Base-by-base conservation (phyloP, 2,113 vertebrate genomes). In the Pseudorasbora parva region DNA sequence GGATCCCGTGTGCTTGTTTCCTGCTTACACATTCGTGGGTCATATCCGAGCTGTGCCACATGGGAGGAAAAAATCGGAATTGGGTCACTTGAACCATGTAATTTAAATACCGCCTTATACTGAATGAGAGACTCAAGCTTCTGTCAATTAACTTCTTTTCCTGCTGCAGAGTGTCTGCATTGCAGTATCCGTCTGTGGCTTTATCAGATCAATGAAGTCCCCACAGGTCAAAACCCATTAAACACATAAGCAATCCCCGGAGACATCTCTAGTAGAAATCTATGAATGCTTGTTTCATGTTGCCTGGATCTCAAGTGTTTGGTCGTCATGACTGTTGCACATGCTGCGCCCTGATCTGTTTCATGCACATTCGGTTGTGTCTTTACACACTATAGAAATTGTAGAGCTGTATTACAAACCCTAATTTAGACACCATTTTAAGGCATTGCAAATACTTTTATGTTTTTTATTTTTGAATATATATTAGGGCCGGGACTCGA, bases 141-240 rank as follows among this genome's bases (percentile, higher is more conserved):
- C n/a, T 72, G 43, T 45, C 69, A 25, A 15, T 47, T n/a, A 23
- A 25, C n/a, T 69, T 43, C 33, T 10, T 12, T 64, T 8, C 37
- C 37, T 72, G 43, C 69, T 73, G 43, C 43, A 72, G 41, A 72
- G 37, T 4, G 69, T 47, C 69, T 72, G 33, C 69, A 47, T 47
- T 73, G 69, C 69, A 73, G 69, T 69, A 8, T 43, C 17, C 9
- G 9, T 69, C 66, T 43, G 66, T 47, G 41, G 1, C 69, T 73
- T 25, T 49, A 73, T 73, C 69, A 25, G 43, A 73, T 73, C 69
- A 49, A 73, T 73, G 69, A 73, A 73, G 69, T 47, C 69, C 43
- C 68, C 19, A 43, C 68, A 71, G 37, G 37, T 71, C 68, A 43
- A 73, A 73, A 25, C 69, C 47, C n/a, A 72, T 72, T 72, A 47